Percentiles rank a stretch among this genome's conserved stretches.
These are phyloP conservation scores for Drosophila pseudotakahashii DNA, from an alignment of 2,888 invertebrate species.

Conservation along the genomic window DNA sequence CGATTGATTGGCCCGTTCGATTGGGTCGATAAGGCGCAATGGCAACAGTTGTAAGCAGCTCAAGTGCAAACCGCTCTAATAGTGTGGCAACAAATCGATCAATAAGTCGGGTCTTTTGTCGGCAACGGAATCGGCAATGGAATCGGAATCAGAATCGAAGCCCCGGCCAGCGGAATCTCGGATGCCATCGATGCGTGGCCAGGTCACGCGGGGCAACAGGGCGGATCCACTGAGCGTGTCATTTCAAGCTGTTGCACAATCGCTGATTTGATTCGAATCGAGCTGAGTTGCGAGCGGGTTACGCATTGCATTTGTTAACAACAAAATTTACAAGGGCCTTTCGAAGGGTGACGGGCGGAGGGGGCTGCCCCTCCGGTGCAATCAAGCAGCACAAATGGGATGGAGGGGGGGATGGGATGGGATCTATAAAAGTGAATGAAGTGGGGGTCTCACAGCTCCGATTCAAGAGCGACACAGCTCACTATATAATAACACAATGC, in stretches of 20 bases:
- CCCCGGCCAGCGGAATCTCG: slow-evolving; percentile 57
- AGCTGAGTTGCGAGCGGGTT: slow-evolving; percentile 66
- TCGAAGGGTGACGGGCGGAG: too few relatives aligned
- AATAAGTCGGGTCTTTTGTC: slow-evolving; percentile 62
- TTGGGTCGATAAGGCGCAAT: slow-evolving; percentile 37
- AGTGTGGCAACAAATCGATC: slow-evolving; percentile 58
- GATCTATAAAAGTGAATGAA: too few relatives aligned
- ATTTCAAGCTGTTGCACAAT: slow-evolving; percentile 73
- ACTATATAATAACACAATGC: slow-evolving; percentile 3
- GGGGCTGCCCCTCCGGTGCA: slow-evolving; percentile 9
- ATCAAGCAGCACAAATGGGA: slow-evolving; percentile 43
- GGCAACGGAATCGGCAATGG: neutral
- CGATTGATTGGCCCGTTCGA: slow-evolving; percentile 58
- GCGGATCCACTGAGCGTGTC: slow-evolving; percentile 70
- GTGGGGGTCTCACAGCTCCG: neutral
- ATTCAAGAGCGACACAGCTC: slow-evolving; percentile 18
- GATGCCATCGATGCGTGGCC: slow-evolving; percentile 65
- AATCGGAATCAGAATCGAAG: neutral
- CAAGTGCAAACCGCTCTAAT: slow-evolving; percentile 53
- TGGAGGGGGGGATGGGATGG: neutral
- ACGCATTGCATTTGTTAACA: slow-evolving; percentile 61
- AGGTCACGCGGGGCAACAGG: slow-evolving; percentile 19
- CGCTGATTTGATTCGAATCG: slow-evolving; percentile 67
- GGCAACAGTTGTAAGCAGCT: slow-evolving; percentile 30
- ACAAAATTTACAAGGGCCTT: slow-evolving; percentile 21